Conservation (phyloP, 2,113 vertebrate species). For the Bubo blakistoni region DNA sequence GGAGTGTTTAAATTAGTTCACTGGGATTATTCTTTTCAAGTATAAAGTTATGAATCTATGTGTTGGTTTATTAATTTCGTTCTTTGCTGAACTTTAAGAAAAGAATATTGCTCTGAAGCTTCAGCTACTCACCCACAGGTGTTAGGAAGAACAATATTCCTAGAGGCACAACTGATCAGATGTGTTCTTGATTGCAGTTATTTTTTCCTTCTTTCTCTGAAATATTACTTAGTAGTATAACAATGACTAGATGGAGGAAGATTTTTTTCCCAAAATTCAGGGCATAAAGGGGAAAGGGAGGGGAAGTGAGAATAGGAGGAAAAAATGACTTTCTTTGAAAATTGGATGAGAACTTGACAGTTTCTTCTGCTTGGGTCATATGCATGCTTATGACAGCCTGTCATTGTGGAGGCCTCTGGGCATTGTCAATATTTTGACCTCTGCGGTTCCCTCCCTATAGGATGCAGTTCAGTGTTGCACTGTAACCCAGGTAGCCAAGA, state of each 20-base stretch:
- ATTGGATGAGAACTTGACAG: neutral
- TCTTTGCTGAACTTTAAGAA: neutral
- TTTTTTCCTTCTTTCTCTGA: neutral
- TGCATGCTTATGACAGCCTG: neutral
- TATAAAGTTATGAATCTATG: neutral
- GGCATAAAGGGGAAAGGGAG: neutral
- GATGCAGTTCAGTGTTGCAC: fast-evolving
- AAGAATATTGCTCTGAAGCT: neutral
- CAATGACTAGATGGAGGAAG: neutral
- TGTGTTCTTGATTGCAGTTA: neutral
- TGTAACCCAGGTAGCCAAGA: neutral
- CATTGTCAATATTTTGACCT: neutral
- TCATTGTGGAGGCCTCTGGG: neutral
- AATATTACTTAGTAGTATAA: neutral
- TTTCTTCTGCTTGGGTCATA: neutral
- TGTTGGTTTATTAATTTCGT: neutral
- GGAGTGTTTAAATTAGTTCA: neutral
- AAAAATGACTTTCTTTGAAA: neutral
- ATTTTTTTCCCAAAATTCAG: neutral
- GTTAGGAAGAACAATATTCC: neutral
- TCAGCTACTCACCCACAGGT: neutral
- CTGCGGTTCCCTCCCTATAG: fast-evolving
- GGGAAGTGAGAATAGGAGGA: neutral
- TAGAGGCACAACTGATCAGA: neutral
- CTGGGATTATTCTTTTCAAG: neutral